phyloP scores from a whole-genome alignment of 2,797 vertebrate species.

The Propithecus perrieri region DNA sequence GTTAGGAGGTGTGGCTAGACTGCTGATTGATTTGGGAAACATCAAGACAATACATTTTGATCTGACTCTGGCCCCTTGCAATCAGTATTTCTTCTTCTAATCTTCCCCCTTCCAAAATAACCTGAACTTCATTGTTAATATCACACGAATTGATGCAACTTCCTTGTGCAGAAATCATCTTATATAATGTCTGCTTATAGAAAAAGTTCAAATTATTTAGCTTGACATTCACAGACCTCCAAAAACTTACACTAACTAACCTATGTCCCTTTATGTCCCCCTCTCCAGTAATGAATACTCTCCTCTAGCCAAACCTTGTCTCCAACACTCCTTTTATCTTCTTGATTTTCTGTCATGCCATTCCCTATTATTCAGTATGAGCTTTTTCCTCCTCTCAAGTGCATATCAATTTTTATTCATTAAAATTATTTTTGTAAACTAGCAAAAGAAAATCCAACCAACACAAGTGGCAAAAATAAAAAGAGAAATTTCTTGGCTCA shows the following conservation, averaged over 20 bases:
- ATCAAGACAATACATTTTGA: background rate
- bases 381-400: background rate
- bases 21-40: background rate
- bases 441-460: background rate
- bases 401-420: background rate
- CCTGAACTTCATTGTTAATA: background rate
- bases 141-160: background rate
- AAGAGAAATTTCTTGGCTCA: background rate
- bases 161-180: background rate
- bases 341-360: background rate
- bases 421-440: slow-evolving; percentile 35
- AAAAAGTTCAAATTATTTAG: background rate
- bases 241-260: background rate
- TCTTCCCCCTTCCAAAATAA: background rate
- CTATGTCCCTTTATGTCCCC: background rate
- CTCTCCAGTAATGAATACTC: background rate
- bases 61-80: background rate
- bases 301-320: background rate
- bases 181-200: background rate
- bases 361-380: background rate
- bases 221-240: background rate
- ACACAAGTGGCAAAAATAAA: background rate
- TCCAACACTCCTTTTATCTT: background rate
- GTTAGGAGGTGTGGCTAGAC: background rate
- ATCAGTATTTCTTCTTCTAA: background rate